Conservation (phyloP, 2,888 invertebrate genomes). For the Ferrisia virgata region DNA sequence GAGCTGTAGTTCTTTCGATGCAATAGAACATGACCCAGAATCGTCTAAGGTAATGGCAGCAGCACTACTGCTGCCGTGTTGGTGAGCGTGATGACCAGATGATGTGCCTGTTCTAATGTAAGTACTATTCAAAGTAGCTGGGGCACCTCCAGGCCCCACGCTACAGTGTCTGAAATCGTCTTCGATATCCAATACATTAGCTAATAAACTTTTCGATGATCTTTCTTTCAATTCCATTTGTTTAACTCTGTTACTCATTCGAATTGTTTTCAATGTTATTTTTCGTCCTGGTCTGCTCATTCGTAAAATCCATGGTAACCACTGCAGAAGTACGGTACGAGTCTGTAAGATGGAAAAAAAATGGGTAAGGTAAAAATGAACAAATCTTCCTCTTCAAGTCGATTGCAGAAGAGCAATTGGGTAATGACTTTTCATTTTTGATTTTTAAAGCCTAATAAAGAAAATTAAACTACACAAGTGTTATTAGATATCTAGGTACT, state of each 20-base stretch:
- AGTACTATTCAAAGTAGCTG: slow-evolving; percentile 50
- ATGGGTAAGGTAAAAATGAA: background rate
- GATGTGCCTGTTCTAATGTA: slow-evolving; percentile 23
- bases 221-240: slow-evolving; percentile 90
- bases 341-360: too few species aligned
- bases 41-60: background rate
- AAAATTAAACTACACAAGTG: too few species aligned
- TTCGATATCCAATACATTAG: slow-evolving; percentile 89
- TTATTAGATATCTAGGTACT: too few species aligned
- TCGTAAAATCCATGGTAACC: slow-evolving; percentile 93
- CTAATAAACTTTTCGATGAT: slow-evolving; percentile 87
- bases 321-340: slow-evolving; percentile 90
- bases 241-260: slow-evolving; percentile 87
- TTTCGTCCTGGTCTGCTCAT: slow-evolving; percentile 96
- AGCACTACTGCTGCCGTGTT: background rate
- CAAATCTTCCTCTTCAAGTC: background rate
- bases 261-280: slow-evolving; percentile 83
- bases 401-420: too few species aligned
- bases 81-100: background rate
- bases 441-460: too few species aligned
- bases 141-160: slow-evolving; percentile 50
- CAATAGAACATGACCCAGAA: slow-evolving; percentile 51
- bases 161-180: slow-evolving; percentile 39
- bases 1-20: slow-evolving; percentile 76
- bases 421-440: too few species aligned